Base-by-base conservation (phyloP, 2,888 invertebrate genomes). In the Leptinotarsa rubiginosa region DNA sequence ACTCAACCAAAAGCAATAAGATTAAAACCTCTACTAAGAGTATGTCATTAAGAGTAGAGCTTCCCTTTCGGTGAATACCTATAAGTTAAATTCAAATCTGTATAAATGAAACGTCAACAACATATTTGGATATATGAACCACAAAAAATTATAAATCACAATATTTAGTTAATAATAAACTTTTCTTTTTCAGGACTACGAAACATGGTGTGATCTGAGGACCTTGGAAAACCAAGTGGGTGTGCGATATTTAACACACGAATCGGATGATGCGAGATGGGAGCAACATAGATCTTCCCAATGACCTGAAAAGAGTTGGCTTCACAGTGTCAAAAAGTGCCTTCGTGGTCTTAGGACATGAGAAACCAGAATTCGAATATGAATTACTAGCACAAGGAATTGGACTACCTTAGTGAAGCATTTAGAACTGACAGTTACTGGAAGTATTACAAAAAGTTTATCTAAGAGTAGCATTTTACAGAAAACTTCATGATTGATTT, bases 201-300 rank as follows among this genome's bases (percentile, higher is more conserved):
- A 96, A 87, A 97, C 98, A 5, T 99, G 98, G 97, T 93, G 92
- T 82, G 99, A 99, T 89, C 90, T 99, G 83, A 92, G 98, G 71
- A 92, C 93, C 82, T 90, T 99, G 71, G 98, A 99, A 89, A 90
- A 90, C 56, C 91, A 92, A 83, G 86, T 88, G 25, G 93, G 95
- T 50, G 90, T 92, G 77, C 91, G 97, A 18, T 97, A 96, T 89
- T 89, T 97, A 79, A 97, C 97, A 10, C 97, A 97, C 81, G 96
- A 97, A 87, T 95, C 96, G 47, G 97, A 98, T 86, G 97, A 98
- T 86, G 92, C 93, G n/a, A 91, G 97, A 80, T 97, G 97, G 97
- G 93, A 92, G 77, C 77, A 77, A 62, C 75, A 75, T 74, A 79
- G 73, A 65, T 79, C 86, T 54, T 86, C 86, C 75, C 85, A 85